Percentiles rank a stretch among this genome's conserved stretches.
Conservation (phyloP, 2,797 vertebrate species). For the Onychomys leucogaster region DNA sequence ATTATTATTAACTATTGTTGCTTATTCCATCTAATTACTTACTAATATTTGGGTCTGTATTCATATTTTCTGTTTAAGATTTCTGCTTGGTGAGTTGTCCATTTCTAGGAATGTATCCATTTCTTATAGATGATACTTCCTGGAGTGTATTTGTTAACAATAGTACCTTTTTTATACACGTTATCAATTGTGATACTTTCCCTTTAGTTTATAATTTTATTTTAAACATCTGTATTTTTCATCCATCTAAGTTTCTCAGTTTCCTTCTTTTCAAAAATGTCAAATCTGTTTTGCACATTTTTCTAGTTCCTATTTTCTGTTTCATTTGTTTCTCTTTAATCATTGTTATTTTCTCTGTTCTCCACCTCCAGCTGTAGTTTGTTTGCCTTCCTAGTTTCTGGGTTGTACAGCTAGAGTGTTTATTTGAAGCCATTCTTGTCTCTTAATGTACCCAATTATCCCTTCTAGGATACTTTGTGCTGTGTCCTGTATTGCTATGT, state of each 20-base stretch:
- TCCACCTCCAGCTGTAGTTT: not conserved
- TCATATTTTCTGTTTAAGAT: not conserved
- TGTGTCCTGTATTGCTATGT: not conserved
- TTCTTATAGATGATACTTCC: not conserved
- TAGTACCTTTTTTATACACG: not conserved
- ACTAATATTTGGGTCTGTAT: not conserved
- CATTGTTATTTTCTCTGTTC: not conserved
- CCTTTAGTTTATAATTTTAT: not conserved
- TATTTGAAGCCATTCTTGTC: not conserved
- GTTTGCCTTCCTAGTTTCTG: not conserved
- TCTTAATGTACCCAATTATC: not conserved
- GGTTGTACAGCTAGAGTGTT: not conserved
- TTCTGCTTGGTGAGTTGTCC: not conserved
- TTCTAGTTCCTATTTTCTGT: not conserved
- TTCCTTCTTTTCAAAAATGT: not conserved
- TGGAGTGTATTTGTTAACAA: not conserved
- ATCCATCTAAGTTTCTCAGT: not conserved
- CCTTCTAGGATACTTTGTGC: not conserved
- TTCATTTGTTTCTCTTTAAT: not conserved
- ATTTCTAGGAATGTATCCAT: not conserved
- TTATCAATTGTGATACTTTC: not conserved
- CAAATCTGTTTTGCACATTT: not conserved
- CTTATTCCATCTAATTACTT: not conserved
- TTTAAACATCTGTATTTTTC: not conserved
- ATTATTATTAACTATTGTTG: not conserved